Percentiles rank a stretch among this genome's conserved stretches.
Conservation (phyloP, 2,888 invertebrate species). For the Synergus itoensis region DNA sequence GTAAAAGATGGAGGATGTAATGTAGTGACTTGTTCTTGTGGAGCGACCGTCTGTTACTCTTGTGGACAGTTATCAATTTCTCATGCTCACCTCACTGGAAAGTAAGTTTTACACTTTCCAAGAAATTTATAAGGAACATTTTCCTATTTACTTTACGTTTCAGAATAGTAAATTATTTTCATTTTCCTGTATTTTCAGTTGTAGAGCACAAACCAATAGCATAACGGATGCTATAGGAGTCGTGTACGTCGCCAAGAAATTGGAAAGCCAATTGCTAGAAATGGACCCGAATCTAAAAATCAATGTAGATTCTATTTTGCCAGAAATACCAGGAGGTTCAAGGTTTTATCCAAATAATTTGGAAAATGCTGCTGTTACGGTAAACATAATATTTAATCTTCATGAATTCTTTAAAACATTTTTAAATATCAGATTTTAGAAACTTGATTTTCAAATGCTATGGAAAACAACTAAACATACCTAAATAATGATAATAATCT, state of each 20-base stretch:
- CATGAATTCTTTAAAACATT: neutral
- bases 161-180: neutral
- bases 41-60: slow-evolving; percentile 81
- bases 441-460: neutral
- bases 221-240: slow-evolving; percentile 75
- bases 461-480: neutral
- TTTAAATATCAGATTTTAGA: neutral
- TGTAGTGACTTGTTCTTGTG: slow-evolving; percentile 81
- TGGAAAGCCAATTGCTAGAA: slow-evolving; percentile 71
- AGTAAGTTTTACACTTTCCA: slow-evolving; percentile 54
- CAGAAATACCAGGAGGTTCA: slow-evolving; percentile 56
- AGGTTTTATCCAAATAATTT: slow-evolving; percentile 58
- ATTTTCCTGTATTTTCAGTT: slow-evolving; percentile 64
- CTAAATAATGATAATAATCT: neutral
- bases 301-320: slow-evolving; percentile 68
- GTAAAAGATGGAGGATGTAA: slow-evolving; percentile 81
- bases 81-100: slow-evolving; percentile 80
- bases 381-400: slow-evolving; percentile 47
- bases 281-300: slow-evolving; percentile 72
- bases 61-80: slow-evolving; percentile 78
- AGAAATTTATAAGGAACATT: neutral
- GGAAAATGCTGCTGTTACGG: slow-evolving; percentile 54
- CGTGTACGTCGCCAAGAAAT: slow-evolving; percentile 72
- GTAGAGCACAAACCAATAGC: slow-evolving; percentile 76
- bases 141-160: neutral